Conservation (phyloP, 2,888 invertebrate genomes). For the Ceratothoa steindachneri region DNA sequence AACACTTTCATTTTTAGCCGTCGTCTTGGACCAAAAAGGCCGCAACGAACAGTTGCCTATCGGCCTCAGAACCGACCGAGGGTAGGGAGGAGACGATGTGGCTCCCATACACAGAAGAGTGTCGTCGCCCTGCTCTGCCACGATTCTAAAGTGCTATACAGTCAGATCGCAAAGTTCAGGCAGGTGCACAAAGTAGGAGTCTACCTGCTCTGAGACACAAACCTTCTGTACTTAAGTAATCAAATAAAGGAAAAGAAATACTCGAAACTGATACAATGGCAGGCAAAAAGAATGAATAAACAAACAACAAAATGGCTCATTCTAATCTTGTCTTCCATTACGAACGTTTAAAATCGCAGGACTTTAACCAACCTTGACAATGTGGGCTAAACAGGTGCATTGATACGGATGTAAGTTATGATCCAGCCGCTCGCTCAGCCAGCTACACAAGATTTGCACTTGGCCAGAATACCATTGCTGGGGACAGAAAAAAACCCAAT, state of each 20-base stretch:
- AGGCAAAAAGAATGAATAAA: background rate
- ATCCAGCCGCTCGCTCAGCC: constrained; percentile 87
- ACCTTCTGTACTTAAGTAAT: background rate
- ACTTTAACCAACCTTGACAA: constrained; percentile 70
- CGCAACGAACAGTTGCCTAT: too few relatives aligned
- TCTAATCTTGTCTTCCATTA: background rate
- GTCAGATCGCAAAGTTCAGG: background rate
- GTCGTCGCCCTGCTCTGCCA: background rate
- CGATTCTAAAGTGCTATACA: background rate
- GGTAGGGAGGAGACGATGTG: too few relatives aligned
- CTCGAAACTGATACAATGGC: background rate
- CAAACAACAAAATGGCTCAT: background rate
- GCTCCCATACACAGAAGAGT: background rate
- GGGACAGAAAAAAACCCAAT: background rate
- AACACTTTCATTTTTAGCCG: too few relatives aligned
- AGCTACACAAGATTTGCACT: constrained; percentile 85
- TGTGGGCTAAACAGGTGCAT: constrained; percentile 92
- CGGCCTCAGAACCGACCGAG: too few relatives aligned
- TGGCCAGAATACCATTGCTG: constrained; percentile 83
- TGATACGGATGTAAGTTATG: constrained; percentile 94
- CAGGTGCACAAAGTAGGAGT: background rate
- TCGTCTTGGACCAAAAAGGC: too few relatives aligned
- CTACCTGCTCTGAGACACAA: background rate
- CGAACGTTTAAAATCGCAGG: background rate
- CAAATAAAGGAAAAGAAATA: background rate